These are phyloP conservation scores for Ectropis grisescens DNA, from an alignment of 1,140 invertebrate species.

Conservation along the genomic window DNA sequence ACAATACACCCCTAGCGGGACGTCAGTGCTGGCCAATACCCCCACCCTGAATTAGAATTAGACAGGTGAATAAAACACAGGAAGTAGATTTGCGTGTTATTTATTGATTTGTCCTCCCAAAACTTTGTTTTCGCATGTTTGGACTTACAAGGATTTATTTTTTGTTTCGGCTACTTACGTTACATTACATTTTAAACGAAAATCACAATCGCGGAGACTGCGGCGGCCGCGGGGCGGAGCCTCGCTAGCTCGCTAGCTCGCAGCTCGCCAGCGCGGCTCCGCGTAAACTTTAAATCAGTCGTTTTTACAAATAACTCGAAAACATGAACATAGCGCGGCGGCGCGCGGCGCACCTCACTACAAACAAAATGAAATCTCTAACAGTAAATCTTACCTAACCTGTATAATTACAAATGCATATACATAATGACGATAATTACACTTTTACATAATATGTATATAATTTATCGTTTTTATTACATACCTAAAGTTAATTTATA, in stretches of 20 bases:
- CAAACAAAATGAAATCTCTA: too few relatives aligned
- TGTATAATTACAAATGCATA: constrained; percentile 68
- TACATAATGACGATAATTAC: constrained; percentile 57
- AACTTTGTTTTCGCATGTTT: constrained; percentile 54
- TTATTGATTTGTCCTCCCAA: constrained; percentile 64
- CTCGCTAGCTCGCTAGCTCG: constrained; percentile 9
- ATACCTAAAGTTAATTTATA: too few relatives aligned
- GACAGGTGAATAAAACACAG: constrained; percentile 55
- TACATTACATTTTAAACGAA: constrained; percentile 66
- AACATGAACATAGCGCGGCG: too few relatives aligned
- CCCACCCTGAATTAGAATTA: too few relatives aligned
- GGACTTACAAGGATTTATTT: constrained; percentile 65
- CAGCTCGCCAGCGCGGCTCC: constrained; percentile 1
- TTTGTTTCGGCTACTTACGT: constrained; percentile 63
- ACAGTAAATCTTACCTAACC: constrained; percentile 46
- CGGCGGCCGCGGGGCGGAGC: constrained; percentile 7
- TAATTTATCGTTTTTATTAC: constrained; percentile 34
- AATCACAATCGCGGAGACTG: constrained; percentile 52
- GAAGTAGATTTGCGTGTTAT: constrained; percentile 56
- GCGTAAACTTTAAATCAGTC: too few relatives aligned
- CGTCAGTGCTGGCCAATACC: too few relatives aligned
- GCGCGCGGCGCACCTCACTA: too few relatives aligned
- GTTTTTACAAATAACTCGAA: too few relatives aligned
- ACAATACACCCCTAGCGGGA: too few relatives aligned
- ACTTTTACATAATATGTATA: constrained; percentile 55